Evolutionary conservation across 2,888 invertebrate genomes (phyloP), one percentile per base, ranked within the genome.

Genomic region (Melipona beecheii): DNA sequence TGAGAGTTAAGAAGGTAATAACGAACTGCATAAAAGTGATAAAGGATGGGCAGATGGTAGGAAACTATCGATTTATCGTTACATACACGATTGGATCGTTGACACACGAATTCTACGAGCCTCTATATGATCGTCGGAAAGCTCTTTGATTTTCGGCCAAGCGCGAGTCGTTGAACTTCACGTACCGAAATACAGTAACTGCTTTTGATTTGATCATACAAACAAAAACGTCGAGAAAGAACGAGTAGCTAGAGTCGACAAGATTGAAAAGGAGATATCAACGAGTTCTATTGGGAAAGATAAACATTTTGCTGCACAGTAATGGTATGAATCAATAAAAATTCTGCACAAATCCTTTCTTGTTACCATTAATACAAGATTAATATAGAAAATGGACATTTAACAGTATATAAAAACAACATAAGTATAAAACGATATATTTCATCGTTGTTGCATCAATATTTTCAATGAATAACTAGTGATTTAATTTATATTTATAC

Each of bases 71-170:
- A 87, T 83, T 82, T 60, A 71, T 78, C 80, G 79, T 77, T 36
- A 43, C 68, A 76, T 62, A 56, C 52, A 50, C 66, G 73, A 73
- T 74, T 50, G 58, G 64, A 70, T 77, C 74, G 75, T 76, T 84
- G 87, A 81, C 86, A 79, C 75, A 58, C 71, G 78, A 72, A 72
- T 70, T 70, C 80, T 19, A 27, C 77, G 65, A 78, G 75, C 58
- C 68, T 66, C 64, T 65, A 24, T 36, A 58, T 21, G 64, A 69
- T 75, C 70, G 15, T 66, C 68, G 49, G 56, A 65, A 75, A 77
- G 79, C 76, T 64, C 24, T 73, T 87, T 88, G 89, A 89, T 87
- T 82, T 89, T 66, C 52, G 72, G 89, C 85, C 89, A 88, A 78
- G 54, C 70, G 21, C 50, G 74, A 74, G 89, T 89, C 89, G 83